A percentile compares a stretch with the other conserved stretches of the same genome.
Conservation (phyloP, 2,888 invertebrate species). For the Sinhomidia bicolor region DNA sequence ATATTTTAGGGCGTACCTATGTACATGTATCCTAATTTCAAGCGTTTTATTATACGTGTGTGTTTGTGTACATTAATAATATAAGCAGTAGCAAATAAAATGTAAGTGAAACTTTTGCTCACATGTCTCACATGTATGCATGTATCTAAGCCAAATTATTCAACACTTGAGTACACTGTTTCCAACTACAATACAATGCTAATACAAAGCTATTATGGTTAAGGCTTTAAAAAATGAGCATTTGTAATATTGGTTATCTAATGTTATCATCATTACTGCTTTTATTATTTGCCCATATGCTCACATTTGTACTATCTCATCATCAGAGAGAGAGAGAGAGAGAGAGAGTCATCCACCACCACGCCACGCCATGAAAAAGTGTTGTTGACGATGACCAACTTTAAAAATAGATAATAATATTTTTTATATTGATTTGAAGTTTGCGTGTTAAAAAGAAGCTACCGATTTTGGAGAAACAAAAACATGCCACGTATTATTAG, state of each 20-base stretch:
- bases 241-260: constrained; percentile 48
- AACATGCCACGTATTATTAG: no score
- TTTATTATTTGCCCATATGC: constrained; percentile 73
- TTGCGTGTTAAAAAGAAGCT: constrained; percentile 58
- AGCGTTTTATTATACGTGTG: constrained; percentile 17
- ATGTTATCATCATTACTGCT: constrained; percentile 58
- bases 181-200: neutral
- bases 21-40: constrained; percentile 2
- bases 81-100: neutral
- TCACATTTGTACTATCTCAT: constrained; percentile 53
- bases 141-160: constrained; percentile 20
- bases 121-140: no score
- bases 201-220: neutral
- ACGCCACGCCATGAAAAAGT: neutral
- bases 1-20: constrained; percentile 30
- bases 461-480: neutral
- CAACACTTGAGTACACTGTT: neutral
- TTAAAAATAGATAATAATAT: constrained; percentile 5
- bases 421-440: constrained; percentile 36
- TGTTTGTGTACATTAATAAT: no score
- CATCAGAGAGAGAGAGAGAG: constrained; percentile 13
- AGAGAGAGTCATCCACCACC: neutral
- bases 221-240: constrained; percentile 3
- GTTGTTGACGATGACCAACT: neutral
- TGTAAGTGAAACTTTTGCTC: neutral